Evolutionary conservation across 2,888 invertebrate species (phyloP).

Genomic region (Lasioglossum lativentre): DNA sequence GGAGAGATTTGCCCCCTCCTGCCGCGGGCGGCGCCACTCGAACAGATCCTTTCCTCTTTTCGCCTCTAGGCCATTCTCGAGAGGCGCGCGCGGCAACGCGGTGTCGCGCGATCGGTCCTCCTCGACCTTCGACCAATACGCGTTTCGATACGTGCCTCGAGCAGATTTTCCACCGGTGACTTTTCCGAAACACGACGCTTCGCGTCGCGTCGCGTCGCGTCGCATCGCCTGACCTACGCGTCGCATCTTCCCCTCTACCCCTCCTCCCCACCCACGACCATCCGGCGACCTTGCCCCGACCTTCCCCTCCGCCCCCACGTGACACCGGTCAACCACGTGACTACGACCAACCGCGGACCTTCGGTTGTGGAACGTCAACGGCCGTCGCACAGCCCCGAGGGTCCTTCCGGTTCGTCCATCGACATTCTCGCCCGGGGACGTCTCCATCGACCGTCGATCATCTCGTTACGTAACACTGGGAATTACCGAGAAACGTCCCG

Average conservation of each 20-base stretch:
- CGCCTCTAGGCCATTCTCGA: constrained; percentile 86
- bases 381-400: constrained; percentile 35
- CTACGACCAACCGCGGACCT: constrained; percentile 47
- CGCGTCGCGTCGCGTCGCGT: no score
- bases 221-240: background rate
- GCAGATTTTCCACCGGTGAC: constrained; percentile 56
- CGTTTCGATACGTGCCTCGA: constrained; percentile 55
- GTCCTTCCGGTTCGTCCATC: constrained; percentile 8
- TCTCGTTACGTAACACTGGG: constrained; percentile 40
- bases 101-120: constrained; percentile 78
- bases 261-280: background rate
- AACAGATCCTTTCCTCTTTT: constrained; percentile 85
- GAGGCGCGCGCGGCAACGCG: constrained; percentile 84
- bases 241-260: constrained; percentile 9
- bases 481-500: background rate
- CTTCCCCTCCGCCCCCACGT: constrained; percentile 60
- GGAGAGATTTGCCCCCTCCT: constrained; percentile 70
- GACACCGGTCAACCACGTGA: constrained; percentile 57
- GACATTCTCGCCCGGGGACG: constrained; percentile 26
- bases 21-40: constrained; percentile 84
- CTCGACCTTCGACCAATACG: constrained; percentile 77
- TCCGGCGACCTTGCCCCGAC: constrained; percentile 3
- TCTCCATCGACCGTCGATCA: constrained; percentile 36
- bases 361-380: constrained; percentile 42
- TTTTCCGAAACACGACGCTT: constrained; percentile 70